Conservation (phyloP, 2,888 invertebrate species). For the Eupsilia transversa region DNA sequence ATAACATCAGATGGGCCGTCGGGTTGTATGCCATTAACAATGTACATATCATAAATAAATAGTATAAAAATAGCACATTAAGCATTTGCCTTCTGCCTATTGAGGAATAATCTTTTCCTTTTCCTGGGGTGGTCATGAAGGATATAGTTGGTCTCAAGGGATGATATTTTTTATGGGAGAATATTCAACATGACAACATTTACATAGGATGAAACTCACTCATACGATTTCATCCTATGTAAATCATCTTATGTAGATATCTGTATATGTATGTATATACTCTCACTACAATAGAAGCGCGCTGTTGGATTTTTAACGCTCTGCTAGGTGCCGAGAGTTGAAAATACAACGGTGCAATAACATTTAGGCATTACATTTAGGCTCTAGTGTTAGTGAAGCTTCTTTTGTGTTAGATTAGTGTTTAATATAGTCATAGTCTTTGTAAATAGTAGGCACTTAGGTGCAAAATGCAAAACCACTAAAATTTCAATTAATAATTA, state of each 20-base stretch:
- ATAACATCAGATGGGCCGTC: too few relatives aligned
- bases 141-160: constrained; percentile 3
- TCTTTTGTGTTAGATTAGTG: neutral
- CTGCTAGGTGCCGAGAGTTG: too few relatives aligned
- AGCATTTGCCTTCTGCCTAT: neutral
- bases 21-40: neutral
- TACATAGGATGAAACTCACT: neutral
- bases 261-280: neutral
- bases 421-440: neutral
- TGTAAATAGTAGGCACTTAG: constrained; percentile 3
- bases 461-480: neutral
- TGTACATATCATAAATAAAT: neutral
- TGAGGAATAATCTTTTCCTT: constrained; percentile 1
- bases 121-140: neutral
- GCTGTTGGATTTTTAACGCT: neutral
- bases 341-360: neutral
- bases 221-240: neutral
- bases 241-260: neutral
- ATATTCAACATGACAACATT: constrained; percentile 19
- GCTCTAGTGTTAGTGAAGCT: neutral
- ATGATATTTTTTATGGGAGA: constrained; percentile 9
- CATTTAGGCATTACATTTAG: neutral
- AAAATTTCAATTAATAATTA: constrained; percentile 9
- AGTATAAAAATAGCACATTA: neutral
- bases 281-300: neutral